A percentile compares a stretch with the other conserved stretches of the same genome.
These are phyloP conservation scores for Chaetorhynchus papuensis DNA, from an alignment of 2,113 vertebrate genomes.

Conservation along the genomic window DNA sequence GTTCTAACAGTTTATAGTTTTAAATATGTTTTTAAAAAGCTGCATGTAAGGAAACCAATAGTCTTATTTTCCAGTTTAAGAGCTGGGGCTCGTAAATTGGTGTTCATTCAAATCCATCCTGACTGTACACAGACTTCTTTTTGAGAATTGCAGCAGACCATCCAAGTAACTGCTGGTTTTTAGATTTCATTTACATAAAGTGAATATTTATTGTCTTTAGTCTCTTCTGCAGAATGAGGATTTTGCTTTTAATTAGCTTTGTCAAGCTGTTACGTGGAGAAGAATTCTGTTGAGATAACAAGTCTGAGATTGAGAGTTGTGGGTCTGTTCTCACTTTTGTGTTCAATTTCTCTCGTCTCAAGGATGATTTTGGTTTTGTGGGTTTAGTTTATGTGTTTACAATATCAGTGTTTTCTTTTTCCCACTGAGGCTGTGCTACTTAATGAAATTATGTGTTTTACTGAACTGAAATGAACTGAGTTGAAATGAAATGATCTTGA, in stretches of 20 bases:
- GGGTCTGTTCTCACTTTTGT: background rate
- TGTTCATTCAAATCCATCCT: background rate
- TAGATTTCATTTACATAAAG: background rate
- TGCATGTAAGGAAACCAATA: background rate
- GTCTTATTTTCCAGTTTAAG: background rate
- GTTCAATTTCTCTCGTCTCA: background rate
- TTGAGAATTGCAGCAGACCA: background rate
- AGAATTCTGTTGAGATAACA: background rate
- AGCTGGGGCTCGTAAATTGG: background rate
- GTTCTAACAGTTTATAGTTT: background rate
- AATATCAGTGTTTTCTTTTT: background rate
- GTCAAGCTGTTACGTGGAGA: background rate
- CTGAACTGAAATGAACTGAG: background rate
- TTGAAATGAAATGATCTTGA: background rate
- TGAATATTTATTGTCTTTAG: background rate
- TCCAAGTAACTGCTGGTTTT: background rate
- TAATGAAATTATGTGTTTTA: background rate
- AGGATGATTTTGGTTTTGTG: background rate
- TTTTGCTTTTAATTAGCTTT: background rate
- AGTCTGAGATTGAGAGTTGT: background rate
- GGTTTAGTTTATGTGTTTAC: background rate
- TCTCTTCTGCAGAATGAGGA: background rate
- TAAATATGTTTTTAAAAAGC: background rate
- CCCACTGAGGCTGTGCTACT: background rate
- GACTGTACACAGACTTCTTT: background rate